A percentile compares a stretch with the other conserved stretches of the same genome.
phyloP scores from a whole-genome alignment of 2,113 vertebrate genomes.

The Alectura lathami region DNA sequence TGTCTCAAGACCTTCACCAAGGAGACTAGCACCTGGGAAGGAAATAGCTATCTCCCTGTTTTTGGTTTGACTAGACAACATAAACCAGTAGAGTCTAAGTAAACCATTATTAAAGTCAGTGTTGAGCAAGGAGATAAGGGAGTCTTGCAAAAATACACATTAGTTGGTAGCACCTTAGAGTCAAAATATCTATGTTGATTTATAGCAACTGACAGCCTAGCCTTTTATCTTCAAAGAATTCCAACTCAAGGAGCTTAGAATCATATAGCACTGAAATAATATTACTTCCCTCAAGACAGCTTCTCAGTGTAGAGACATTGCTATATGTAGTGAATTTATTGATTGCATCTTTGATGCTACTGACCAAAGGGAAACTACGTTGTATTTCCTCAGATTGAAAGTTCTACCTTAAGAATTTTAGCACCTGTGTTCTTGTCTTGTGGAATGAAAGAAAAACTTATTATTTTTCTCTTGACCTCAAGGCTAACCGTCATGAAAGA shows the following conservation, averaged over 20 bases:
- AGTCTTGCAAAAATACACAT: neutral
- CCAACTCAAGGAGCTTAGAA: neutral
- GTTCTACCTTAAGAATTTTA: neutral
- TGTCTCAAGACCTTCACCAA: neutral
- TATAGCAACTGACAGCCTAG: neutral
- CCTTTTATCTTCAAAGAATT: neutral
- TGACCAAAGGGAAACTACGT: neutral
- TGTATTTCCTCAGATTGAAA: neutral
- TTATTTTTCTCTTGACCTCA: neutral
- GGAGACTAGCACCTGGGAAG: neutral
- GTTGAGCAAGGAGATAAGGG: neutral
- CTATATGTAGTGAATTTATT: neutral
- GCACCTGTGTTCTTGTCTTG: neutral
- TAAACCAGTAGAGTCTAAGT: neutral
- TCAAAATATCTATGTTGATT: neutral
- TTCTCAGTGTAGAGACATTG: neutral
- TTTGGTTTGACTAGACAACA: neutral
- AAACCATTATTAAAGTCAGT: neutral
- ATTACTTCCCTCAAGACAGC: neutral
- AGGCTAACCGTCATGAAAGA: neutral
- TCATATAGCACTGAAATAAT: neutral
- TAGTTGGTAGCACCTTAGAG: neutral
- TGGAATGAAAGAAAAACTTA: neutral
- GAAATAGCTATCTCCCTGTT: neutral
- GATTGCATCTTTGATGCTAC: neutral